Base-by-base conservation (phyloP, 2,113 vertebrate genomes). In the Prietella phreatophila region DNA sequence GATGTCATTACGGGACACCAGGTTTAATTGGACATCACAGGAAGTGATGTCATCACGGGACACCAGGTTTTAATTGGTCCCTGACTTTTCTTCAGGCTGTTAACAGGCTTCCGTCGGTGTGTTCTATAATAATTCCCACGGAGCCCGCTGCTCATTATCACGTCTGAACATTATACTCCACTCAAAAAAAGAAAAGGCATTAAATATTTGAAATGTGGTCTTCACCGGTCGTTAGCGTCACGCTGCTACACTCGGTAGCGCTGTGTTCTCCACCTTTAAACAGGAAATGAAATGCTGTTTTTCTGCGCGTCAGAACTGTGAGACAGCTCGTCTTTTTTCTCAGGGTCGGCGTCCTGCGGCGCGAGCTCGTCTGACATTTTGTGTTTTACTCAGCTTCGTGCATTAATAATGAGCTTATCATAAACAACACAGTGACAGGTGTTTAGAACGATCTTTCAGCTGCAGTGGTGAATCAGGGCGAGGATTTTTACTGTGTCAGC, bases 381-480 rank as follows among this genome's bases (percentile, higher is more conserved):
- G 86, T 85, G 93, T 93, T 94, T 91, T 90, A 93, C 93, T 89
- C 47, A 63, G 90, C 87, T 91, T 93, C 89, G 90, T 93, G 90
- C 91, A 93, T 94, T 92, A 91, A 92, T 90, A 93, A 95, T 93
- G 89, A 90, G 89, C 85, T 86, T 67, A 91, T 90, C 91, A 91
- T 92, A 92, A 94, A 94, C 92, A 93, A 90, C 90, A 91, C 87
- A 91, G 90, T 91, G 89, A 92, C 91, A 92, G 92, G 63, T 92
- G 89, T 94, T 94, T 91, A 91, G 92, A 91, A 69, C 82, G 65
- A 69, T 88, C 87, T 90, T 90, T 92, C 89, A 47, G 78, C 89
- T 90, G 89, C 30, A 84, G 73, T 87, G 27, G 78, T 87, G 42
- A 88, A 92, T 91, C 88, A 86, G 87, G 75, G 60, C 7, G 5